Percentiles rank a stretch among this genome's conserved stretches.
These are phyloP conservation scores for Poicephalus meyeri DNA, from an alignment of 2,113 vertebrate species.

Conservation along the genomic window DNA sequence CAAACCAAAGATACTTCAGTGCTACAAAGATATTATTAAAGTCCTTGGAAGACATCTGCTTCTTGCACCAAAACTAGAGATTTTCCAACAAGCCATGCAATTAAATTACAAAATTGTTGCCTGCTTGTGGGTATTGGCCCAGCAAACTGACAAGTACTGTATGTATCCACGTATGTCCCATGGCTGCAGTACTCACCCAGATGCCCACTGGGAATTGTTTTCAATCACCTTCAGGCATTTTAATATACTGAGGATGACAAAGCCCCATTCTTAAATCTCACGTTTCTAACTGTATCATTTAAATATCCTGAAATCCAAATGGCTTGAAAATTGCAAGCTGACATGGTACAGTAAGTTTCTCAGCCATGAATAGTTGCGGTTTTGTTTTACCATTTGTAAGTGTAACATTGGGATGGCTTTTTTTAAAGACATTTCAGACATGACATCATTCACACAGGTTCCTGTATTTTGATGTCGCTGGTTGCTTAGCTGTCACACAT, in stretches of 20 bases:
- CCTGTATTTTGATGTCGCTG: conserved; percentile 23
- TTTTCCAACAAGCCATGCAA: neutral
- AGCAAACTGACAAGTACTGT: neutral
- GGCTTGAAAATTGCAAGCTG: neutral
- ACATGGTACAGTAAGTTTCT: neutral
- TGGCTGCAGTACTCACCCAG: neutral
- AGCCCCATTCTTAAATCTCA: neutral
- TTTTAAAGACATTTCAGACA: conserved; percentile 23
- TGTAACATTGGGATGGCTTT: neutral
- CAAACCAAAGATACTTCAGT: neutral
- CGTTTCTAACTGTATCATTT: neutral
- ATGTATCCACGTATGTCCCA: neutral
- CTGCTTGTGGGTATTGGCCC: neutral
- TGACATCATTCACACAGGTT: conserved; percentile 52
- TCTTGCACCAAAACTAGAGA: neutral
- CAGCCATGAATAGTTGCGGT: neutral
- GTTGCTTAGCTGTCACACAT: conserved; percentile 5
- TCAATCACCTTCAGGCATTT: neutral
- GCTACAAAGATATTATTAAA: neutral
- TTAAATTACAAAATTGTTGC: neutral
- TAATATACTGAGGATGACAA: neutral
- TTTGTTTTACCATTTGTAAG: conserved; percentile 42
- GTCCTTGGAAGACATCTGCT: neutral
- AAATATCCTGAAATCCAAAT: neutral
- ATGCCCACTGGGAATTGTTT: neutral